Conservation (phyloP, 2,888 invertebrate species). For the Melanostoma scalare region DNA sequence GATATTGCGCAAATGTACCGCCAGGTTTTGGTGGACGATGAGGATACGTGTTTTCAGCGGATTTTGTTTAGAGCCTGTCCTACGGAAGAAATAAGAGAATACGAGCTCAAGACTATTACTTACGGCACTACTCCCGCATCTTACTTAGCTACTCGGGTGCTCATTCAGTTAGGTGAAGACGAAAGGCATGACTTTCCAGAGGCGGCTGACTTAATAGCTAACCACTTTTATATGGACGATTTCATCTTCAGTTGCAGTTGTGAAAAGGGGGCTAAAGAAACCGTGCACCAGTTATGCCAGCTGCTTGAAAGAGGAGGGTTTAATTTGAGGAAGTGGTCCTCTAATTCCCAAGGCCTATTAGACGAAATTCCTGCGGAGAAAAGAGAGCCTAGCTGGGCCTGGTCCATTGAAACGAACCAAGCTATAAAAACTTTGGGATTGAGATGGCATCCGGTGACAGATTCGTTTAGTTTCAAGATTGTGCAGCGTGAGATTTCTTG, state of each 20-base stretch:
- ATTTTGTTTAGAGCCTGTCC: constrained; percentile 47
- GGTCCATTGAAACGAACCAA: neutral
- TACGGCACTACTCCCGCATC: constrained; percentile 44
- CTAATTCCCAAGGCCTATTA: neutral
- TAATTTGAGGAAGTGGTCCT: neutral
- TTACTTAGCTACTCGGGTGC: constrained; percentile 45
- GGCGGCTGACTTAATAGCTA: neutral
- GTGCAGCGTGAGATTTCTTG: neutral
- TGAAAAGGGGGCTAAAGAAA: neutral
- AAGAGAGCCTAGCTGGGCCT: neutral
- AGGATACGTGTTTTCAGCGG: constrained; percentile 47
- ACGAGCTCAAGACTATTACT: constrained; percentile 47
- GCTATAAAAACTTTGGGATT: neutral
- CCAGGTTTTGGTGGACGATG: constrained; percentile 36
- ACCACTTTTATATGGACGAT: no score
- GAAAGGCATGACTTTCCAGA: neutral
- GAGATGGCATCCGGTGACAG: neutral
- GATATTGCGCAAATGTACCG: constrained; percentile 65
- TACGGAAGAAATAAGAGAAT: constrained; percentile 44
- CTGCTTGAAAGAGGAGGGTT: neutral
- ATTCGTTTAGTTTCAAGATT: neutral
- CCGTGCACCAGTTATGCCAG: neutral
- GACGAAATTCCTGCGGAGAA: neutral
- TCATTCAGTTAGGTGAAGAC: constrained; percentile 16
- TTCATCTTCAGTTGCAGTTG: constrained; percentile 14